Percentiles rank a stretch among this genome's conserved stretches.
phyloP scores from a whole-genome alignment of 2,888 invertebrate species.

The Stictocephala bisonia region DNA sequence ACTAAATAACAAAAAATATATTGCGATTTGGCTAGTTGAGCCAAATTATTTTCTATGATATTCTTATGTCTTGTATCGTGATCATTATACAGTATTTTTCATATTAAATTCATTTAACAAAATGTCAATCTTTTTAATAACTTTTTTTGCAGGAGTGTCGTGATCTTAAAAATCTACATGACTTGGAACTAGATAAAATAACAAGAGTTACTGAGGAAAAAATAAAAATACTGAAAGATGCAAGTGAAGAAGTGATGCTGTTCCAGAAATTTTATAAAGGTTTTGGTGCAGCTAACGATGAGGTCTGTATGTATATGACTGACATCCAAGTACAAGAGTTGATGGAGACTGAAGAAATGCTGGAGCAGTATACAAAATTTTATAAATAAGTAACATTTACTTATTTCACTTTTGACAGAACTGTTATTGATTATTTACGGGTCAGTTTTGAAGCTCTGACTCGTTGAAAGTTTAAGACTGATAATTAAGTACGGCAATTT shows the following conservation, averaged over 20 bases:
- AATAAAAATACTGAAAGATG: constrained; percentile 22
- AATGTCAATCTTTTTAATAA: too few relatives aligned
- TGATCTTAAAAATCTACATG: background rate
- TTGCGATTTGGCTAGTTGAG: too few relatives aligned
- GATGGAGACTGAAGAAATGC: constrained; percentile 31
- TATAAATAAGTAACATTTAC: too few relatives aligned
- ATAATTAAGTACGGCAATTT: background rate
- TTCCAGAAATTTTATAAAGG: constrained; percentile 41
- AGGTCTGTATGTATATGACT: constrained; percentile 1
- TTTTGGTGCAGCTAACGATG: constrained; percentile 14
- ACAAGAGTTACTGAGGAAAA: background rate
- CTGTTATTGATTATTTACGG: too few relatives aligned
- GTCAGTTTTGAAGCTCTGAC: too few relatives aligned
- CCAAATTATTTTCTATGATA: too few relatives aligned
- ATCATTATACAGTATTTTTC: too few relatives aligned
- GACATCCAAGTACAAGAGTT: constrained; percentile 28
- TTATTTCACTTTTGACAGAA: too few relatives aligned
- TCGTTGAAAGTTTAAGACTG: constrained; percentile 5
- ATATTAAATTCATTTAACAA: too few relatives aligned
- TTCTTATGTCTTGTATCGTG: too few relatives aligned
- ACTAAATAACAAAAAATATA: too few relatives aligned
- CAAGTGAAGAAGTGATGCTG: constrained; percentile 31
- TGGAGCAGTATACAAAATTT: constrained; percentile 7
- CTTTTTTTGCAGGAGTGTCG: constrained; percentile 25
- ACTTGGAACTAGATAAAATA: background rate